phyloP scores from a whole-genome alignment of 2,888 invertebrate genomes.

The Cylindroiulus punctatus region DNA sequence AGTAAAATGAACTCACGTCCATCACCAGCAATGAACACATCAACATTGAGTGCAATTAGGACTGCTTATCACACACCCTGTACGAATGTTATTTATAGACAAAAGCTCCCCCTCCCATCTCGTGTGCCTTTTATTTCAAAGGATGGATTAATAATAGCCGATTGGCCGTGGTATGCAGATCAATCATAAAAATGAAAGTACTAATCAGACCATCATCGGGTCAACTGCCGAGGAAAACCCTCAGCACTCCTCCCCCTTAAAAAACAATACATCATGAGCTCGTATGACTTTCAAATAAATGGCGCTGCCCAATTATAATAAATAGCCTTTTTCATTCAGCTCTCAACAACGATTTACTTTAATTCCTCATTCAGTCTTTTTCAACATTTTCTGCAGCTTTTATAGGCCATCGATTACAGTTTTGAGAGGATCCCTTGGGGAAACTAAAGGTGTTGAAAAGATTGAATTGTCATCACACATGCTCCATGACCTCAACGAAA shows the following conservation, averaged over 20 bases:
- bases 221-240: conserved; percentile 25
- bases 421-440: too few species aligned
- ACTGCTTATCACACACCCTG: neutral
- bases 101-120: neutral
- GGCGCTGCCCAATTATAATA: conserved; percentile 33
- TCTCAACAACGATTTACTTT: conserved; percentile 31
- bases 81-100: neutral
- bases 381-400: neutral
- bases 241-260: conserved; percentile 29
- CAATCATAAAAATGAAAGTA: conserved; percentile 42
- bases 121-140: neutral
- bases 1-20: too few species aligned
- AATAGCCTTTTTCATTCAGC: conserved; percentile 38
- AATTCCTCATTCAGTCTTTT: neutral
- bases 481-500: too few species aligned
- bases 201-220: conserved; percentile 42
- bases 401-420: too few species aligned
- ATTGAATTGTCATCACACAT: too few species aligned
- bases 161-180: conserved; percentile 29
- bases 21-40: neutral
- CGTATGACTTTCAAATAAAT: conserved; percentile 35
- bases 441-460: too few species aligned
- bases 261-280: conserved; percentile 31
- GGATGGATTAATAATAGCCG: neutral
- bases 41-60: neutral